A percentile compares a stretch with the other conserved stretches of the same genome.
Evolutionary conservation across 2,888 invertebrate genomes (phyloP).

Genomic region (Leptinotarsa haldemani): DNA sequence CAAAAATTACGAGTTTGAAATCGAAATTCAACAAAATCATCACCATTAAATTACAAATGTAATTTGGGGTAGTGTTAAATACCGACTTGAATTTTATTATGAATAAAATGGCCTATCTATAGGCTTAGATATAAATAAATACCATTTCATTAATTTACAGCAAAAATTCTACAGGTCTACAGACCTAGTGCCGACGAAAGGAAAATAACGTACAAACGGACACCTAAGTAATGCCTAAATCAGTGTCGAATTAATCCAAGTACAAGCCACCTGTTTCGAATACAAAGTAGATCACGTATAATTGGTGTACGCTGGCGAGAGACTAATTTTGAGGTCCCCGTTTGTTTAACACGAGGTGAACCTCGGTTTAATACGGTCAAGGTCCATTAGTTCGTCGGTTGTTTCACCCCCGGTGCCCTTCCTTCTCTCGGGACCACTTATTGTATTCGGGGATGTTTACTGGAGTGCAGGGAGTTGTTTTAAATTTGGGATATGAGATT

Average conservation of each 20-base stretch:
- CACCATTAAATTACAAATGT: no score
- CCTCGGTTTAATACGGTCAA: constrained; percentile 43
- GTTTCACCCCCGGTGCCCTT: constrained; percentile 21
- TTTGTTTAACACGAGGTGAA: constrained; percentile 28
- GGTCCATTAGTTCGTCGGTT: constrained; percentile 39
- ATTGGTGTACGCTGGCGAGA: constrained; percentile 40
- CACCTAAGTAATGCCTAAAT: constrained; percentile 30
- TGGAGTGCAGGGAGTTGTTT: neutral
- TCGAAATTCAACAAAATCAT: no score
- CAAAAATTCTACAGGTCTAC: no score
- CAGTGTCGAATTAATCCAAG: constrained; percentile 35
- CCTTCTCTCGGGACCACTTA: constrained; percentile 10
- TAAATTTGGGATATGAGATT: constrained; percentile 11
- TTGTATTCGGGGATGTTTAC: constrained; percentile 4
- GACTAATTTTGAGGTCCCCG: constrained; percentile 38
- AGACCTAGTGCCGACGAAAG: neutral
- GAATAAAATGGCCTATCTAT: no score
- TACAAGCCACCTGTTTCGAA: constrained; percentile 39
- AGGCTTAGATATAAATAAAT: no score
- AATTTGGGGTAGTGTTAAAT: no score
- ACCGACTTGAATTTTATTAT: no score
- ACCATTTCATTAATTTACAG: no score
- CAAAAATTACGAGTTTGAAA: no score
- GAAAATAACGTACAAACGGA: constrained; percentile 11
- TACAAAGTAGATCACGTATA: constrained; percentile 40